These are phyloP conservation scores for Chrysina gloriosa DNA, from an alignment of 2,888 invertebrate species.

Conservation along the genomic window DNA sequence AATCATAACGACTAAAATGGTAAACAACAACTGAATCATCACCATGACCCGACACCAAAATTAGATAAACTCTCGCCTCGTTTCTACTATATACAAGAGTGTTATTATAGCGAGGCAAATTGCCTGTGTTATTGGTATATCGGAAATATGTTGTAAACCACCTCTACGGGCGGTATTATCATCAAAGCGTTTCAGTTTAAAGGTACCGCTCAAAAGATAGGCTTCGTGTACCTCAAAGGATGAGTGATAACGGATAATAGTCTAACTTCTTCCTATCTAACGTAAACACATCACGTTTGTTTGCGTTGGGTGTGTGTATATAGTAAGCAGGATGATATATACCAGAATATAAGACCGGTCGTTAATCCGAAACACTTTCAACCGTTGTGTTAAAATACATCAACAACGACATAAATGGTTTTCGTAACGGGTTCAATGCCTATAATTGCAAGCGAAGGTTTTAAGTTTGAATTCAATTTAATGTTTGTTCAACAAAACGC, in stretches of 20 bases:
- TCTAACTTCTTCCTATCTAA: slow-evolving; percentile 32
- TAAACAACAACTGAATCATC: slow-evolving; percentile 38
- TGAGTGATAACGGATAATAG: slow-evolving; percentile 37
- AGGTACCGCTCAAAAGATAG: slow-evolving; percentile 26
- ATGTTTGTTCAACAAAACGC: too few relatives aligned
- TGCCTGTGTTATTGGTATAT: slow-evolving; percentile 32
- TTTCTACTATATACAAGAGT: slow-evolving; percentile 23
- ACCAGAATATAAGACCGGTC: slow-evolving; percentile 18
- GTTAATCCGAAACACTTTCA: slow-evolving; percentile 8
- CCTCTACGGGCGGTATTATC: slow-evolving; percentile 35
- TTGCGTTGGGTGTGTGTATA: slow-evolving; percentile 18
- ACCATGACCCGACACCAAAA: slow-evolving; percentile 28
- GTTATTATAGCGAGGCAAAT: slow-evolving; percentile 23
- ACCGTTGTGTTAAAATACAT: neutral
- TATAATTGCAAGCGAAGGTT: too few relatives aligned
- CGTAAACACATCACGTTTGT: slow-evolving; percentile 30
- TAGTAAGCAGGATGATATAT: slow-evolving; percentile 26
- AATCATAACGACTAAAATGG: slow-evolving; percentile 8
- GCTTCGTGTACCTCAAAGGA: slow-evolving; percentile 34
- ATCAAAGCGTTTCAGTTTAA: slow-evolving; percentile 26
- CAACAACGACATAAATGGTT: too few relatives aligned
- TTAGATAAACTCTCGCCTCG: slow-evolving; percentile 32
- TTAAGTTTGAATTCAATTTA: too few relatives aligned
- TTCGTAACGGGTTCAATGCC: too few relatives aligned
- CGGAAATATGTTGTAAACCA: slow-evolving; percentile 37